Conservation (phyloP, 2,888 invertebrate species). For the Yponomeuta malinellus region DNA sequence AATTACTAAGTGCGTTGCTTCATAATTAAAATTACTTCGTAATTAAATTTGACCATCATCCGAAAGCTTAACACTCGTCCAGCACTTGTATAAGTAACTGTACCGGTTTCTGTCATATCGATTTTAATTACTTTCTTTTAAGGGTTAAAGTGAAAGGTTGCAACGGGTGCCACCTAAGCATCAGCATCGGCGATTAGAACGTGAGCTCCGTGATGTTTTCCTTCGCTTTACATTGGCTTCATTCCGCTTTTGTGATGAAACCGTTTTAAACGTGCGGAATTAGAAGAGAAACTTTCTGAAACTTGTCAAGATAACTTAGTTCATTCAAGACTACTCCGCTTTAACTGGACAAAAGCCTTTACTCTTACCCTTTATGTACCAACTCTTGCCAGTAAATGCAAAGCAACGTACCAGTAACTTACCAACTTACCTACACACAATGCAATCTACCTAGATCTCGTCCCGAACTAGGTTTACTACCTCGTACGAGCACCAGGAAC, state of each 20-base stretch:
- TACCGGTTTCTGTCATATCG: constrained; percentile 19
- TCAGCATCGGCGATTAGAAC: background rate
- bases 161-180: background rate
- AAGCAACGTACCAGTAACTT: too few species aligned
- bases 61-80: constrained; percentile 30
- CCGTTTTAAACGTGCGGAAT: background rate
- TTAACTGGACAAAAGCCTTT: too few species aligned
- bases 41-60: too few species aligned
- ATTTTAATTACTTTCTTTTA: constrained; percentile 11
- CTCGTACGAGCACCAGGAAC: too few species aligned
- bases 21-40: too few species aligned
- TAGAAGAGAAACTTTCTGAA: background rate
- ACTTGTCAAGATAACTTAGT: background rate
- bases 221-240: background rate
- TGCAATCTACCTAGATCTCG: too few species aligned
- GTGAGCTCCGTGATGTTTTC: background rate
- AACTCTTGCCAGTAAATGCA: too few species aligned
- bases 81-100: constrained; percentile 31
- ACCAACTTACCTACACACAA: too few species aligned
- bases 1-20: too few species aligned
- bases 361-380: too few species aligned
- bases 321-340: too few species aligned
- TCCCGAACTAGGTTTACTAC: too few species aligned
- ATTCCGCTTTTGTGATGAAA: background rate
- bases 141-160: constrained; percentile 4